These are phyloP conservation scores for Pantherophis alleghaniensis DNA, from an alignment of 2,797 vertebrate genomes.

Conservation along the genomic window DNA sequence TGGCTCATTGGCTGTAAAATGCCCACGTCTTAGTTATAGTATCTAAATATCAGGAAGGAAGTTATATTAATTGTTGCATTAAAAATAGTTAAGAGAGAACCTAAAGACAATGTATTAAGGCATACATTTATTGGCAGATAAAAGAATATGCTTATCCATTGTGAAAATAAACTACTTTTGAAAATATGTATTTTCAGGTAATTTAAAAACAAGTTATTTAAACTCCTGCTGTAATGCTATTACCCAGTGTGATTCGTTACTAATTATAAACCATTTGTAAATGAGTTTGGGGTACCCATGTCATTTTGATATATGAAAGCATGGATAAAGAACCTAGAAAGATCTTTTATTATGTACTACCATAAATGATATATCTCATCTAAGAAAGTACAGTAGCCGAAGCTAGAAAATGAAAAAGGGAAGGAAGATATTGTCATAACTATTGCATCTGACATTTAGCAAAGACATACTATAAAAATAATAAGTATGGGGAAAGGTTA, in stretches of 20 bases:
- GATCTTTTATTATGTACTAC: background rate
- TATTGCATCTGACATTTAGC: background rate
- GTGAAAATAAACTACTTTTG: background rate
- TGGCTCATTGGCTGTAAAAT: background rate
- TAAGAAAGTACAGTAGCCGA: background rate
- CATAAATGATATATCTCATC: background rate
- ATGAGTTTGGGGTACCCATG: background rate
- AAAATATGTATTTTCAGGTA: background rate
- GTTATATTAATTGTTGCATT: background rate
- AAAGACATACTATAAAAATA: background rate
- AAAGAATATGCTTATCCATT: background rate
- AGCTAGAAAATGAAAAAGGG: background rate
- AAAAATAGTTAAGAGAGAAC: background rate
- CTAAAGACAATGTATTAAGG: background rate
- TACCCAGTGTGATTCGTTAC: background rate
- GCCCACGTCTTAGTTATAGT: background rate
- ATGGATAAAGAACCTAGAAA: background rate
- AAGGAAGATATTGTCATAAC: background rate
- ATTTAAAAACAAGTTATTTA: background rate
- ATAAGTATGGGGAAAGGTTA: background rate
- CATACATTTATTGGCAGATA: background rate
- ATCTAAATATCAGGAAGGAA: background rate
- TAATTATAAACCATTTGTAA: background rate
- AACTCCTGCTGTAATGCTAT: background rate
- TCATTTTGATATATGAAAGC: background rate